Percentiles rank a stretch among this genome's conserved stretches.
phyloP scores from a whole-genome alignment of 1,140 invertebrate species.

The Drosophila mojavensis region DNA sequence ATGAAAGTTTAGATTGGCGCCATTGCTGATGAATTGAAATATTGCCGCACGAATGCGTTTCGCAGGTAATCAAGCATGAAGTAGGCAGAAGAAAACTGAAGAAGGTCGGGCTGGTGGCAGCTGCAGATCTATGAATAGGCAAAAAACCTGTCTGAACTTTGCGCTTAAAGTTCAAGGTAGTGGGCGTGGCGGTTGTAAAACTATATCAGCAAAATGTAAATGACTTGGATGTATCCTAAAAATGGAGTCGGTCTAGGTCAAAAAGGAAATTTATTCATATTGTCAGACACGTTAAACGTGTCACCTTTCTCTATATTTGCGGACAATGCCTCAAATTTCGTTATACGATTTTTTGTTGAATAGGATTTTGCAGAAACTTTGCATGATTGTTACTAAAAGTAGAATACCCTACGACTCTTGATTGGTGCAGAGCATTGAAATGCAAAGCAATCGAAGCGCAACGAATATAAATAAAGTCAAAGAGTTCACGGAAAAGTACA shows the following conservation, averaged over 20 bases:
- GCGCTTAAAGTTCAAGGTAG: constrained; percentile 43
- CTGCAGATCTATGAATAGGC: constrained; percentile 50
- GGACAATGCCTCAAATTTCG: too few species aligned
- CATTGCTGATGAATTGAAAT: constrained; percentile 74
- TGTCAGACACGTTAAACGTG: too few species aligned
- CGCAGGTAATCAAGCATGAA: constrained; percentile 75
- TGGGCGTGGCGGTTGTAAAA: constrained; percentile 7
- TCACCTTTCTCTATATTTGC: too few species aligned
- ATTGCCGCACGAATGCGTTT: constrained; percentile 71
- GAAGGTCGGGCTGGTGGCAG: background rate
- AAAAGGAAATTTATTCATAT: too few species aligned
- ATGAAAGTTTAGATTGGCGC: constrained; percentile 71
- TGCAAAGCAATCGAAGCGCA: constrained; percentile 45
- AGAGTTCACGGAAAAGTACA: constrained; percentile 34
- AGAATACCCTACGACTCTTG: background rate
- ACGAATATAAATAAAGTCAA: constrained; percentile 44
- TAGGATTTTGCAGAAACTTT: background rate
- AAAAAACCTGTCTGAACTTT: constrained; percentile 43
- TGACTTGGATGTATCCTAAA: background rate
- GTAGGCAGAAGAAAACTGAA: constrained; percentile 30
- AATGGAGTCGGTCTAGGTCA: too few species aligned
- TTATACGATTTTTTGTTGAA: too few species aligned
- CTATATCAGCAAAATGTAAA: background rate
- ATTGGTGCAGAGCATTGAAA: constrained; percentile 30
- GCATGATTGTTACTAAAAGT: background rate